Evolutionary conservation across 37 sponge, comb jelly and placozoan species (phyloP), one percentile per base, ranked within the genome.

Genomic region (Crambe crambe): DNA sequence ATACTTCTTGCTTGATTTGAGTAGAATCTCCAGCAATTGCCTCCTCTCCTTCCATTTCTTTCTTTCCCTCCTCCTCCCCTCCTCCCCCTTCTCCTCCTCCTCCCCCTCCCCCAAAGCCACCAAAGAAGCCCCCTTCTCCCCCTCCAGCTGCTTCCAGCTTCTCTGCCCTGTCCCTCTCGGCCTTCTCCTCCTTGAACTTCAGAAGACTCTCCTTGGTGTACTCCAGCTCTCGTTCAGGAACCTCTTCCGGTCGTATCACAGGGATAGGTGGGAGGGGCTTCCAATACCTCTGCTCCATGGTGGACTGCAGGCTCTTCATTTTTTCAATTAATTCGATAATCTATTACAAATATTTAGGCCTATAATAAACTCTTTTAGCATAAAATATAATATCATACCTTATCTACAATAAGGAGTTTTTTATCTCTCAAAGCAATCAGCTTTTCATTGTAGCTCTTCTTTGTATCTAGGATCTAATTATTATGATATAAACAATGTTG

Each of bases 21-120:
- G 69, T 35, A 32, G 18, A 9, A 35, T 68, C 20, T 68, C 22
- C 69, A 35, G 37, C 22, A 9, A 5, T 37, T 31, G 21, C 8
- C n/a, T 73, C 35, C 74, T 73, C 74, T 37, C 10, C 82, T 23
- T 31, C 74, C 29, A 0, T 78, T 65, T 60, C 20, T 61, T 38
- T 59, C 42, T 5, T 64, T 10, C 36, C 34, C 34, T 43, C 74
- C 25, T 23, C 15, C n/a, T n/a, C n/a, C n/a, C n/a, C n/a, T n/a
- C n/a, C n/a, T 34, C n/a, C 56, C 30, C 37, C 74, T 2, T 65
- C 85, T 27, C 60, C 85, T 37, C 58, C 88, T 51, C 57, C 80
- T 59, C 77, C 92, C 43, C 84, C 93, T 0, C 95, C 95, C 61
- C 92, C 92, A n/a, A 90, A 90, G 20, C 95, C 95, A 76, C 91